Conservation (phyloP, 2,797 vertebrate species). For the Zenarchopterus dispar region DNA sequence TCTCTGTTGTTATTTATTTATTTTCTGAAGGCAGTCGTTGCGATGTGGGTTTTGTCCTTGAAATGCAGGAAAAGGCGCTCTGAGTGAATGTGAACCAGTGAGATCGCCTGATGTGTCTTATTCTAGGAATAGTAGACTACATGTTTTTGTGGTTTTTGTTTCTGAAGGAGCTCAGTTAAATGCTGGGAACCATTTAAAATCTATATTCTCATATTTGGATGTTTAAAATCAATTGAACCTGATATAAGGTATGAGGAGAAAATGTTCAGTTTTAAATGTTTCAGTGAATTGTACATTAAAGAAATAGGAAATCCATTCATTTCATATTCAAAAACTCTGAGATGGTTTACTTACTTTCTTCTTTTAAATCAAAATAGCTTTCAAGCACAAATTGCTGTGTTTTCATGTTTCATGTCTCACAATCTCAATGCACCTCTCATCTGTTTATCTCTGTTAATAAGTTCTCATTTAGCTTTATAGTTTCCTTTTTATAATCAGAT, state of each 20-base stretch:
- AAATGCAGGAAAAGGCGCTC: constrained; percentile 65
- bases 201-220: too few relatives aligned
- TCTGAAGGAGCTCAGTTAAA: too few relatives aligned
- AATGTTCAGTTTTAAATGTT: too few relatives aligned
- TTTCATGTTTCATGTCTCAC: constrained; percentile 6
- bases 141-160: too few relatives aligned
- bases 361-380: neutral
- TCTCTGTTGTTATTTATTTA: constrained; percentile 19
- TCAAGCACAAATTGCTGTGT: neutral
- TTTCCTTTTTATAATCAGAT: constrained; percentile 24
- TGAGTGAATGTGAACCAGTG: constrained; percentile 57
- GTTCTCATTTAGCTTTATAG: constrained; percentile 28
- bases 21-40: constrained; percentile 30
- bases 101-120: constrained; percentile 54
- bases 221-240: too few relatives aligned
- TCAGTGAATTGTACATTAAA: too few relatives aligned
- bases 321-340: too few relatives aligned
- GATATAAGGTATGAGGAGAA: too few relatives aligned
- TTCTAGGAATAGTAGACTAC: too few relatives aligned
- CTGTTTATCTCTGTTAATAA: constrained; percentile 47
- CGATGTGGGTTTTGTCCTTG: constrained; percentile 67
- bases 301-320: too few relatives aligned
- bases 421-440: constrained; percentile 33
- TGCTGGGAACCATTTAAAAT: too few relatives aligned
- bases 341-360: neutral